Evolutionary conservation across 2,113 vertebrate species (phyloP), one percentile per base, ranked within the genome.

Genomic region (Ginglymostoma cirratum): DNA sequence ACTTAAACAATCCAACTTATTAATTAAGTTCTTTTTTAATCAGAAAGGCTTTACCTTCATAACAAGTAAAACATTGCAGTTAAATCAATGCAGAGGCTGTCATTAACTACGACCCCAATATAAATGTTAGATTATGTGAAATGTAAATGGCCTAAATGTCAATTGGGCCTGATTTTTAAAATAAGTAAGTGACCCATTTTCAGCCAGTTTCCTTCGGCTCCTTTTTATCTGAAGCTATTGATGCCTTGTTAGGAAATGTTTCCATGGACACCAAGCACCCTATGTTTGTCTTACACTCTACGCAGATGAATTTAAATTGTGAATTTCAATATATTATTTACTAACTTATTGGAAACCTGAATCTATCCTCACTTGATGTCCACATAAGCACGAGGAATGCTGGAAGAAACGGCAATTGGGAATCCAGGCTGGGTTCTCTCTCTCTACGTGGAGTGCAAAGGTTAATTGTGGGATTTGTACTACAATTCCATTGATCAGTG

Each of bases 11-110:
- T 38, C 42, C 21, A 94, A n/a, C 38, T 66, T 93, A 34, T 93
- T 14, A 93, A 65, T 48, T 93, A 61, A 3, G 8, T 92, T 48
- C 69, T 52, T 65, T 93, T 17, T 65, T 67, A 67, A 67, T 19
- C n/a, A 67, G 61, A 67, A 34, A 34, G 52, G 90, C n/a, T 65
- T 12, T 34, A 23, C 0, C 65, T 93, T 67, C 65, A 34, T 27
- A 45, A 92, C 3, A 93, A 93, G 52, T 67, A 93, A 93, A 93
- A 67, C 19, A 93, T 93, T 65, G 52, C 90, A 61, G 90, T 38
- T 27, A 61, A 67, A 61, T 38, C 52, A 65, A 38, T 93, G 12
- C 24, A 19, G 52, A 93, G 27, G 90, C 27, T 83, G 80, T 45
- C 80, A 83, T 17, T 83, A 83, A 83, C 38, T 45, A 83, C 5